Evolutionary conservation across 2,888 invertebrate genomes (phyloP), one percentile per base, ranked within the genome.

Genomic region (Norana najaformis): DNA sequence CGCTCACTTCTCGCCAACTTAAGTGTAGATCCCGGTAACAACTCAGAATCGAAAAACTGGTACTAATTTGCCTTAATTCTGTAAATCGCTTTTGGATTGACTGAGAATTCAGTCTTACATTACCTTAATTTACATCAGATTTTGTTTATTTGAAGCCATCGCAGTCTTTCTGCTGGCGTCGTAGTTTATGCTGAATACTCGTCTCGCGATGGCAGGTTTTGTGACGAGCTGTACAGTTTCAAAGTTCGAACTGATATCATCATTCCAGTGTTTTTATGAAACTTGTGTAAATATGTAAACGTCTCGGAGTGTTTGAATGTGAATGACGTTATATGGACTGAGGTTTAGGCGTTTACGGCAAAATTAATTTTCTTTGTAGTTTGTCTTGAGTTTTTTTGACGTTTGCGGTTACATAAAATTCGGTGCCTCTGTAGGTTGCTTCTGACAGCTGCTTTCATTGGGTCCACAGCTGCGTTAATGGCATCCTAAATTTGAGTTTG

Each of bases 171-270:
- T n/a, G n/a, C n/a, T n/a, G n/a, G n/a, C n/a, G n/a, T n/a, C n/a
- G n/a, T n/a, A n/a, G n/a, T 30, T n/a, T 4, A 69, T 69, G 69
- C n/a, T 30, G 69, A 69, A 69, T 69, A 69, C 69, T 69, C 69
- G 69, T 6, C 69, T 69, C 13, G 30, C n/a, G 69, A 30, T 69
- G 69, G 0, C n/a, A 11, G n/a, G 69, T n/a, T 69, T 69, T 69
- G n/a, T 69, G 69, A 69, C 69, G 47, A 20, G 23, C 11, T 69
- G 69, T 69, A 69, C 11, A 69, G 69, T n/a, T 69, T 69, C n/a
- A n/a, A n/a, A n/a, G n/a, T n/a, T 30, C 69, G n/a, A 69, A 69
- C 69, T 69, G 69, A n/a, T 69, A 69, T n/a, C 69, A 69, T 69
- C 69, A 69, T 69, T 69, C 69, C 69, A 69, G n/a, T n/a, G 69